Evolutionary conservation across 2,888 invertebrate species (phyloP).

Genomic region (Margaritifera margaritifera): DNA sequence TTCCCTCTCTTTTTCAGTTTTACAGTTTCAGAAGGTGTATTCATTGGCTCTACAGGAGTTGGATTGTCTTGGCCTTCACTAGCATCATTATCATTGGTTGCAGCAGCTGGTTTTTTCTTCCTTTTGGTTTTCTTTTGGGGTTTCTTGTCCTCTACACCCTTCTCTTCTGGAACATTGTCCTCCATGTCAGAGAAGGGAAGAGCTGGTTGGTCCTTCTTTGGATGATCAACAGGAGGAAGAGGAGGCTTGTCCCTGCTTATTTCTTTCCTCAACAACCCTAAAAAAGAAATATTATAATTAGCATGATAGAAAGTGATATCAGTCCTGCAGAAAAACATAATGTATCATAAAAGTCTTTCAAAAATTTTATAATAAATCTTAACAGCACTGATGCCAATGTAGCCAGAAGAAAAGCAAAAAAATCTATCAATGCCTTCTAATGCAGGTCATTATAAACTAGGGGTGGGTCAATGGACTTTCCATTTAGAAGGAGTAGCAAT

Average conservation of each 20-base stretch:
- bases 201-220: constrained; percentile 15
- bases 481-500: no score
- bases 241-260: constrained; percentile 38
- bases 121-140: constrained; percentile 32
- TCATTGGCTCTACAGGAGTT: constrained; percentile 4
- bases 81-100: not conserved
- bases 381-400: no score
- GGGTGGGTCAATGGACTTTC: no score
- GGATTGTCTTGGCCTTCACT: constrained; percentile 11
- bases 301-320: no score
- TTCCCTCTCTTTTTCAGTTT: constrained; percentile 15
- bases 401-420: no score
- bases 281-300: constrained; percentile 5
- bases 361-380: no score
- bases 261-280: constrained; percentile 35
- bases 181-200: constrained; percentile 12
- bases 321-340: no score
- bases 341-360: no score
- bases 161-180: constrained; percentile 14
- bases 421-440: no score
- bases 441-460: no score
- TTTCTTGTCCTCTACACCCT: constrained; percentile 22
- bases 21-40: constrained; percentile 16
- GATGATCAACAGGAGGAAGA: constrained; percentile 27
- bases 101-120: constrained; percentile 6